Conservation (phyloP, 2,797 vertebrate genomes). For the Decapterus maruadsi region DNA sequence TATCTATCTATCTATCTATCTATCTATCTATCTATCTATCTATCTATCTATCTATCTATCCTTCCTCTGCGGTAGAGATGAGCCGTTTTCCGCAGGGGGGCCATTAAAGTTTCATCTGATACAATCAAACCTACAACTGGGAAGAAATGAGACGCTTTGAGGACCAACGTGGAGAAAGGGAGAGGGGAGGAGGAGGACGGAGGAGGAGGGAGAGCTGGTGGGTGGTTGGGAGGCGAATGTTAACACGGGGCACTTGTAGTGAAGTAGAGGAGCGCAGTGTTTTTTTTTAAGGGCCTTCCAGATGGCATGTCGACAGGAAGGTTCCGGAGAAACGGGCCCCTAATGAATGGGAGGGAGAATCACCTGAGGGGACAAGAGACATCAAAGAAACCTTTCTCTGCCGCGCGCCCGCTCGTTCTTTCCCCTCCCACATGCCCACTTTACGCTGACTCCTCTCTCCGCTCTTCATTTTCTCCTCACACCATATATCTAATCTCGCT, state of each 20-base stretch:
- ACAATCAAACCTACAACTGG: constrained; percentile 44
- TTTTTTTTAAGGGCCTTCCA: constrained; percentile 75
- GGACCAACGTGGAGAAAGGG: constrained; percentile 34
- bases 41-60: background rate
- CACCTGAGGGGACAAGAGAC: constrained; percentile 83
- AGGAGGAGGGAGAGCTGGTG: too few relatives aligned
- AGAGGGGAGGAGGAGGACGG: background rate
- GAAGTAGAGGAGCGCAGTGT: constrained; percentile 46
- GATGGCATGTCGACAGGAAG: constrained; percentile 76
- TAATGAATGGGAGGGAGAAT: constrained; percentile 84
- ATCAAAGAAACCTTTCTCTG: constrained; percentile 80
- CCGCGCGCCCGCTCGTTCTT: constrained; percentile 21
- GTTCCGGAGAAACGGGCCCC: constrained; percentile 73
- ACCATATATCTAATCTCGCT: constrained; percentile 48
- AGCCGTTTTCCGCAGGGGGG: constrained; percentile 57
- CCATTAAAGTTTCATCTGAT: constrained; percentile 66
- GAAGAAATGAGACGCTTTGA: constrained; percentile 51
- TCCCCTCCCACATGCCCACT: constrained; percentile 46
- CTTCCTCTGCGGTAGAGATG: constrained; percentile 27
- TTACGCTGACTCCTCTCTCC: constrained; percentile 36
- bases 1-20: background rate
- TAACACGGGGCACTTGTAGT: constrained; percentile 51
- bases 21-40: background rate
- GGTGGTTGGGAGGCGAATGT: background rate
- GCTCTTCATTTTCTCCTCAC: constrained; percentile 43